phyloP scores from a whole-genome alignment of 2,888 invertebrate species.

The Eupithecia inturbata region DNA sequence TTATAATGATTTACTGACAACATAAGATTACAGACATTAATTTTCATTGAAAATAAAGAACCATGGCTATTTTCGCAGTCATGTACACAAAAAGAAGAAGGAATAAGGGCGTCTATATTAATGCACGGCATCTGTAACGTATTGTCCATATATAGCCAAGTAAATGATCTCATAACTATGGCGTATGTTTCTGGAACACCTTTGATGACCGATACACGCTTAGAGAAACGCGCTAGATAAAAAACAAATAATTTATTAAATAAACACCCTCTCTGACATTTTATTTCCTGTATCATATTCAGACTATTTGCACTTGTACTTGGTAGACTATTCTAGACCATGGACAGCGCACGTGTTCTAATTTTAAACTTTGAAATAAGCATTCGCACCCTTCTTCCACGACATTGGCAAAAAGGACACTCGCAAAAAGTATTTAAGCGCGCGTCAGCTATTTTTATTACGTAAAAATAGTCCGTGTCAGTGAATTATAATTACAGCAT shows the following conservation, averaged over 20 bases:
- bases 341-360: conserved; percentile 24
- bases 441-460: conserved; percentile 39
- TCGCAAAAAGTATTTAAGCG: conserved; percentile 30
- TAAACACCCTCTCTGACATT: conserved; percentile 22
- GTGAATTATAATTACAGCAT: conserved; percentile 50
- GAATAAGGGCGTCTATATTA: conserved; percentile 22
- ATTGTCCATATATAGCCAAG: conserved; percentile 28
- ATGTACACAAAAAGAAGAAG: conserved; percentile 16
- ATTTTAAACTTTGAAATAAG: conserved; percentile 27
- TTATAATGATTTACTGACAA: conserved; percentile 5
- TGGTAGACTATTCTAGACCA: conserved; percentile 19
- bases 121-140: conserved; percentile 29
- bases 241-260: conserved; percentile 23
- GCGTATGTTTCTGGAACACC: conserved; percentile 32
- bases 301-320: conserved; percentile 5
- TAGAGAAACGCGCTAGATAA: conserved; percentile 14
- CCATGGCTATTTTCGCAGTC: conserved; percentile 5
- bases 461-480: conserved; percentile 46
- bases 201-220: conserved; percentile 27
- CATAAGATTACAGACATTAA: not conserved
- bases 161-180: conserved; percentile 31
- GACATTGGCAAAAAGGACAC: conserved; percentile 28
- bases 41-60: conserved; percentile 4
- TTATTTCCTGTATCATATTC: conserved; percentile 20
- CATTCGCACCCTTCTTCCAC: conserved; percentile 26